These are phyloP conservation scores for Pipistrellus pygmaeus DNA, from an alignment of 2,797 vertebrate genomes.

Conservation along the genomic window DNA sequence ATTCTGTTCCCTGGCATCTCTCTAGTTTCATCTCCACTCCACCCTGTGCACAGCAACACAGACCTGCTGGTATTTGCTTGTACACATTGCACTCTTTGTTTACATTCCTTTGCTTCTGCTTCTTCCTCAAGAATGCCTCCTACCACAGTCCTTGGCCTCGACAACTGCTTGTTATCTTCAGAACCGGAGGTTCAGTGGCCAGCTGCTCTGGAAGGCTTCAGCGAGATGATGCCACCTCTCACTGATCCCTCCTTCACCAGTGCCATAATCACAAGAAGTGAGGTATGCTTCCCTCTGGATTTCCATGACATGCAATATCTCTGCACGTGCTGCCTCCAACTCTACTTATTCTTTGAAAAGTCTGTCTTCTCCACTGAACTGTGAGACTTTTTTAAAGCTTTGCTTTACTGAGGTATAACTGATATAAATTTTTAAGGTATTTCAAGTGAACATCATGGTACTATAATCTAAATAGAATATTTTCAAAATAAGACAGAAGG, in stretches of 20 bases:
- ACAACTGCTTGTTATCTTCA: neutral
- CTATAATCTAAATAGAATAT: neutral
- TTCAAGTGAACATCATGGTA: neutral
- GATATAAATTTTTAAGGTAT: neutral
- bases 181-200: neutral
- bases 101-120: neutral
- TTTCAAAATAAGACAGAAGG: no score
- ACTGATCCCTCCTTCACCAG: neutral
- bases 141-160: neutral
- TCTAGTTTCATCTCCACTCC: neutral
- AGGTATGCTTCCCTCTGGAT: neutral
- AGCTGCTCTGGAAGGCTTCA: neutral
- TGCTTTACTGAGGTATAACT: neutral
- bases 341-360: neutral
- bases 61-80: neutral
- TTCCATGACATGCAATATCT: neutral
- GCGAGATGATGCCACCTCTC: neutral
- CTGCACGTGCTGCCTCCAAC: neutral
- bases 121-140: neutral
- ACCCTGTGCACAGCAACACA: neutral
- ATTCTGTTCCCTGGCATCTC: neutral
- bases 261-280: neutral
- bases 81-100: neutral
- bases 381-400: neutral
- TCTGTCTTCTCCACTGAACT: slow-evolving; percentile 6